Percentiles rank a stretch among this genome's conserved stretches.
Conservation (phyloP, 2,888 invertebrate genomes). For the Baccha elongata region DNA sequence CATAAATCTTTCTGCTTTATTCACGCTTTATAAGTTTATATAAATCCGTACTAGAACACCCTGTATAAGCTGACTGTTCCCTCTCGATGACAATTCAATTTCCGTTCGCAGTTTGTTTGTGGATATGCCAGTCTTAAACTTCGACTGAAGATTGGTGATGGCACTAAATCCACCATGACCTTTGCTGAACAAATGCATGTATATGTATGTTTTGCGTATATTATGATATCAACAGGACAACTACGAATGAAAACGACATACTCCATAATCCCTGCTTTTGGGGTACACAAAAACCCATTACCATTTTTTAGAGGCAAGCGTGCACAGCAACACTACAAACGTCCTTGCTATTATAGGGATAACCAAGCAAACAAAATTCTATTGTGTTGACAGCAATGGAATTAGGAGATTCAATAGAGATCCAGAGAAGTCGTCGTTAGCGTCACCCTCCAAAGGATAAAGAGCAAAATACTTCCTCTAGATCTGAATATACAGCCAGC, state of each 20-base stretch:
- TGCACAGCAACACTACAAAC: not conserved
- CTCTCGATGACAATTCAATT: too few relatives aligned
- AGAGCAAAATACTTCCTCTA: constrained; percentile 9
- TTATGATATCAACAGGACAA: constrained; percentile 30
- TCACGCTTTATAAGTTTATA: too few relatives aligned
- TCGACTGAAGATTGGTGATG: constrained; percentile 16
- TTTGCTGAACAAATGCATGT: constrained; percentile 28
- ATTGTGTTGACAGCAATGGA: constrained; percentile 45
- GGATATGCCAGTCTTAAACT: too few relatives aligned
- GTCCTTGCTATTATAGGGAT: constrained; percentile 39
- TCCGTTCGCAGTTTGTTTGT: too few relatives aligned
- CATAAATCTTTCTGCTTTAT: too few relatives aligned
- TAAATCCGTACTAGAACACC: too few relatives aligned
- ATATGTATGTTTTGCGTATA: constrained; percentile 19
- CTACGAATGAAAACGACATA: constrained; percentile 27
- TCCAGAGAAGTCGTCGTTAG: constrained; percentile 32
- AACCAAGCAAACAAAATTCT: constrained; percentile 31
- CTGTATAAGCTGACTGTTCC: too few relatives aligned
- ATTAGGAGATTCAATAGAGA: constrained; percentile 44
- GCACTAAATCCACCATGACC: constrained; percentile 52
- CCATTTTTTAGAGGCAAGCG: constrained; percentile 11
- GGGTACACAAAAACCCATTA: constrained; percentile 51
- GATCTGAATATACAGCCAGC: not conserved
- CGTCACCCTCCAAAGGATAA: not conserved
- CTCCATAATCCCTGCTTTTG: constrained; percentile 29